phyloP scores from a whole-genome alignment of 2,797 vertebrate species.

The Buphagus erythrorhynchus region DNA sequence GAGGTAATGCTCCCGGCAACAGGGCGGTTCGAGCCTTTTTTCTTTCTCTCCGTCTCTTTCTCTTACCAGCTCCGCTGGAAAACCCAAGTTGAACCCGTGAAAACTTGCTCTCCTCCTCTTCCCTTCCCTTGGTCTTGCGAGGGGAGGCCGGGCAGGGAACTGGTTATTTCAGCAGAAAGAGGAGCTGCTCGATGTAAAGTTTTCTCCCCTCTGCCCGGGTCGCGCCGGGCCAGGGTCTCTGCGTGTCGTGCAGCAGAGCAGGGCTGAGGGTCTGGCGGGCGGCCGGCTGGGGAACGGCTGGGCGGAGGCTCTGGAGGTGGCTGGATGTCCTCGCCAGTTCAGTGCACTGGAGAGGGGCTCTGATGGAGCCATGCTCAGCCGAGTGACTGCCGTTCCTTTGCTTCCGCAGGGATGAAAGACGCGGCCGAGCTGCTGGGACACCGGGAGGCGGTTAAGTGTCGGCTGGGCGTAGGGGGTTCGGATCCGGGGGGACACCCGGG shows the following conservation, averaged over 20 bases:
- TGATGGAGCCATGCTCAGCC: background rate
- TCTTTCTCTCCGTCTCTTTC: background rate
- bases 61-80: background rate
- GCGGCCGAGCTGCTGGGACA: conserved; percentile 94
- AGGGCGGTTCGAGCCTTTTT: background rate
- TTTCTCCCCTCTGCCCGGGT: background rate
- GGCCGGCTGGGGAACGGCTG: background rate
- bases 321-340: background rate
- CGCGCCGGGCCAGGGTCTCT: background rate
- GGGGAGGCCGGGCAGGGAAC: background rate
- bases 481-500: conserved; percentile 92
- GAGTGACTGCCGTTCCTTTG: conserved; percentile 49
- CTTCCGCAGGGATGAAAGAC: conserved; percentile 94
- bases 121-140: background rate
- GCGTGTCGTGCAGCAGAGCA: background rate
- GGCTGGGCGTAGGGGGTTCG: conserved; percentile 88
- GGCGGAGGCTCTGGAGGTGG: background rate
- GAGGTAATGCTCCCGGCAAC: background rate
- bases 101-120: background rate
- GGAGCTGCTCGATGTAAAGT: background rate
- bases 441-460: conserved; percentile 94
- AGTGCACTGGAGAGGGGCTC: background rate
- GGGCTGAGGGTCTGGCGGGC: background rate
- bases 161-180: conserved; percentile 8
- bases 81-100: background rate